Base-by-base conservation (phyloP, 2,113 vertebrate species). In the Muntiacus muntjak region DNA sequence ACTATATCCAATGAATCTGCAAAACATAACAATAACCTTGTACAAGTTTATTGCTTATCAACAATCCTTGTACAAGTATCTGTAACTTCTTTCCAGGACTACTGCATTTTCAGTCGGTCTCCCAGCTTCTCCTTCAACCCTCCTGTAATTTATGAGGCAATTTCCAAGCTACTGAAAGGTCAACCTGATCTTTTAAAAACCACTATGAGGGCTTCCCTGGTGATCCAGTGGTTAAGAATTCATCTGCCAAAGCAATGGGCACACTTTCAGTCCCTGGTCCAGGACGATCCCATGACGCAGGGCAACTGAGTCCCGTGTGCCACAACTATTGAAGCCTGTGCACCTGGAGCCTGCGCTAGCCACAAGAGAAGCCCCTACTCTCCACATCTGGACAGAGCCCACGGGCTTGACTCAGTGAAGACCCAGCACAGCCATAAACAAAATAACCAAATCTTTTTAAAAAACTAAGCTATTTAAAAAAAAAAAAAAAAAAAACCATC, bases 181-280 rank as follows among this genome's bases (percentile, higher is more conserved):
- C 52, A 94, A 94, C 52, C 1, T 71, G 17, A 87, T 79, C 60
- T 86, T 83, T 78, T 92, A 58, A 94, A 93, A 98, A 74, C 14
- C 2, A 86, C 26, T 47, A 79, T 2, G 14, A 78, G 26, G 74
- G 43, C 15, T 78, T 78, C 43, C 74, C 43, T 78, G 74, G 74
- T 78, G 74, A 45, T 28, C 25, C 25, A 47, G 74, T 78, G 74
- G 43, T 78, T 30, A 28, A 45, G 74, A 78, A 78, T 47, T 28
- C 43, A 45, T 45, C 26, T 30, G 43, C 74, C 43, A 78, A 78
- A 30, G 74, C 43, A 78, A 7, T 45, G 74, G 43, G 47, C 43
- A 78, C 26, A 28, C 43, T 45, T 78, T 47, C 14, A 16, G 28
- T 28, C 43, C 43, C 43, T 47, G 43, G 76, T 78, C 43, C 76